phyloP scores from a whole-genome alignment of 1,140 invertebrate genomes.

The Wiebesia pumilae region DNA sequence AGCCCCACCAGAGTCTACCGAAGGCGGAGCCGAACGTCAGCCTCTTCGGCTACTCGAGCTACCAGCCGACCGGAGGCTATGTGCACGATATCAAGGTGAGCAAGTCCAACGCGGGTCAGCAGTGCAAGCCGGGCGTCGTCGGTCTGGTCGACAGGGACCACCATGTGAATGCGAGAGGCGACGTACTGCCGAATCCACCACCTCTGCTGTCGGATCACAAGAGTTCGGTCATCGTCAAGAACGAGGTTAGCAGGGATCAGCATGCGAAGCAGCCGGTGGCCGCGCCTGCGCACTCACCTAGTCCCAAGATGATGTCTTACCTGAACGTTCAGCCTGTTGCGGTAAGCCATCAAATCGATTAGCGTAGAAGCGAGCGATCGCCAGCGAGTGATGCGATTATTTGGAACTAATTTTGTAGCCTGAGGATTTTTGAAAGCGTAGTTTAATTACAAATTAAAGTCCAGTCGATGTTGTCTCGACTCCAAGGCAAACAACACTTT shows the following conservation, averaged over 20 bases:
- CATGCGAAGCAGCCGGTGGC: conserved; percentile 55
- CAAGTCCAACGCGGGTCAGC: conserved; percentile 52
- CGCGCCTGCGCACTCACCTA: conserved; percentile 78
- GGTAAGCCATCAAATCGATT: conserved; percentile 35
- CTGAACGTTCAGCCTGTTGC: conserved; percentile 77
- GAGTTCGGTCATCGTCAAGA: conserved; percentile 86
- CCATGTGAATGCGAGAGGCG: conserved; percentile 66
- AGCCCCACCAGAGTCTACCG: conserved; percentile 77
- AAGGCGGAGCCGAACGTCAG: conserved; percentile 85
- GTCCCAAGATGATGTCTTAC: conserved; percentile 80
- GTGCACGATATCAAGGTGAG: conserved; percentile 75
- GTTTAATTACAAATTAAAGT: no score
- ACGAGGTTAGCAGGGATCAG: conserved; percentile 74
- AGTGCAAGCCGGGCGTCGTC: conserved; percentile 62
- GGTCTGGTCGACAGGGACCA: conserved; percentile 70
- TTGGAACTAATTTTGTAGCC: no score
- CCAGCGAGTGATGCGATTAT: no score
- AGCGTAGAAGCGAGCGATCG: no score
- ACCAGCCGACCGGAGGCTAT: conserved; percentile 75
- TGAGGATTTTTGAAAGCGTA: no score
- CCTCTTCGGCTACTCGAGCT: conserved; percentile 81
- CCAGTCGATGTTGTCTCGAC: no score
- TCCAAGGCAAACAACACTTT: no score
- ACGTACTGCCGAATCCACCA: conserved; percentile 78
- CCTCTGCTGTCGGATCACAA: conserved; percentile 80